phyloP scores from a whole-genome alignment of 30 jellyfish, hydroid and myxozoan species.

The Clytia hemisphaerica region DNA sequence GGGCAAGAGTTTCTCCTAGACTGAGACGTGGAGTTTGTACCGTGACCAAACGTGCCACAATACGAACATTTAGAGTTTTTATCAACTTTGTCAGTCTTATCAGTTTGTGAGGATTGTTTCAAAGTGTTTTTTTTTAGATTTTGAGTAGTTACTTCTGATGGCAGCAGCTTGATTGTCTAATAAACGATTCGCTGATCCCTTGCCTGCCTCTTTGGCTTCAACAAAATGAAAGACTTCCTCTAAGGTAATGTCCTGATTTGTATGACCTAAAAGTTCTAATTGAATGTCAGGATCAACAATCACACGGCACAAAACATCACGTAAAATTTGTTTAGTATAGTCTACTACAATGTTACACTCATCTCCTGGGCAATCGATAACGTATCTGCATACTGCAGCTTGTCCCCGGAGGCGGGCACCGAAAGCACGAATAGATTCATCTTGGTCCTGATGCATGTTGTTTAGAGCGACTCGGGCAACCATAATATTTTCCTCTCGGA shows the following conservation, averaged over 20 bases:
- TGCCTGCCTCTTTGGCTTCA: slow-evolving; percentile 36
- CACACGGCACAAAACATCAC: slow-evolving; percentile 26
- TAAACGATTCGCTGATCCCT: slow-evolving; percentile 21
- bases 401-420: slow-evolving; percentile 52
- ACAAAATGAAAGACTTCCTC: slow-evolving; percentile 10
- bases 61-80: neutral
- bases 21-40: neutral
- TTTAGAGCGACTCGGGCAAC: slow-evolving; percentile 30
- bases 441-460: slow-evolving; percentile 30
- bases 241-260: too few species aligned
- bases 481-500: slow-evolving; percentile 22
- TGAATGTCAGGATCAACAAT: slow-evolving; percentile 24
- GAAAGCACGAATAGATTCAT: slow-evolving; percentile 21
- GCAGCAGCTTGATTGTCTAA: slow-evolving; percentile 19
- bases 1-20: neutral
- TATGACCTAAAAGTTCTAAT: slow-evolving; percentile 29
- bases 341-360: slow-evolving; percentile 1
- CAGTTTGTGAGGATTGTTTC: neutral
- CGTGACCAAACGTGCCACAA: slow-evolving; percentile 12
- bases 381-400: slow-evolving; percentile 40
- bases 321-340: slow-evolving; percentile 29
- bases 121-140: neutral
- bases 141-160: neutral
- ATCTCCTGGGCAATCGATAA: slow-evolving; percentile 25
- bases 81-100: neutral